These are phyloP conservation scores for Drosophila subobscura DNA, from an alignment of 1,140 invertebrate genomes.

Conservation along the genomic window DNA sequence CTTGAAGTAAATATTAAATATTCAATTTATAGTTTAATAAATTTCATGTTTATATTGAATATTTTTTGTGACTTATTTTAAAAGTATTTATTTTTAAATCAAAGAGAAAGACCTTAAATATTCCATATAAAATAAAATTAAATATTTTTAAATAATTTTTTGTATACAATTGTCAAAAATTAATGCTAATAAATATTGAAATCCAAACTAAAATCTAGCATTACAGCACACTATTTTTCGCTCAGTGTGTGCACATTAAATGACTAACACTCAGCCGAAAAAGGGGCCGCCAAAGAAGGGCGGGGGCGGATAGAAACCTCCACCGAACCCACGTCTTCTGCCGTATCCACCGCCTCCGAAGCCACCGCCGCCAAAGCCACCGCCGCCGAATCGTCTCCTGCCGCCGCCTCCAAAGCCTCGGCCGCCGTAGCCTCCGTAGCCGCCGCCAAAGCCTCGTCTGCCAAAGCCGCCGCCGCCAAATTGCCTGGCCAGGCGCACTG, in stretches of 20 bases:
- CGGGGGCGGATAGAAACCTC: slow-evolving; percentile 38
- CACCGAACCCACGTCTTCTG: slow-evolving; percentile 22
- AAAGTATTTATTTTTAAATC: too few relatives aligned
- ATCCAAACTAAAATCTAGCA: too few relatives aligned
- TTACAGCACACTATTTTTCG: too few relatives aligned
- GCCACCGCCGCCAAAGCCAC: slow-evolving; percentile 11
- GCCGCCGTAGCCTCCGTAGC: slow-evolving; percentile 8
- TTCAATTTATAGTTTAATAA: too few relatives aligned
- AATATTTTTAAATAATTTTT: too few relatives aligned
- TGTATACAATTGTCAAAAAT: too few relatives aligned
- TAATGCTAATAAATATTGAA: too few relatives aligned
- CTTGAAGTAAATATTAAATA: too few relatives aligned
- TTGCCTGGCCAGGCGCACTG: slow-evolving; percentile 61
- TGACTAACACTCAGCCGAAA: slow-evolving; percentile 53
- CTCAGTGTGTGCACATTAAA: slow-evolving; percentile 28
- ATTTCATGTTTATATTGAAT: too few relatives aligned
- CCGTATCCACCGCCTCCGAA: slow-evolving; percentile 9
- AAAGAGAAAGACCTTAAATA: too few relatives aligned
- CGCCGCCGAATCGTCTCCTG: slow-evolving; percentile 18
- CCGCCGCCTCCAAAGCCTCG: slow-evolving; percentile 7
- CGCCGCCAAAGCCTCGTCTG: not conserved
- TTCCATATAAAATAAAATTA: too few relatives aligned
- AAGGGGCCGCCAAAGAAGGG: slow-evolving; percentile 47
- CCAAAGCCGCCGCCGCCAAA: slow-evolving; percentile 38
- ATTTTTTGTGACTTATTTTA: too few relatives aligned